Base-by-base conservation (phyloP, 1,140 invertebrate species). In the Drosophila cardini region DNA sequence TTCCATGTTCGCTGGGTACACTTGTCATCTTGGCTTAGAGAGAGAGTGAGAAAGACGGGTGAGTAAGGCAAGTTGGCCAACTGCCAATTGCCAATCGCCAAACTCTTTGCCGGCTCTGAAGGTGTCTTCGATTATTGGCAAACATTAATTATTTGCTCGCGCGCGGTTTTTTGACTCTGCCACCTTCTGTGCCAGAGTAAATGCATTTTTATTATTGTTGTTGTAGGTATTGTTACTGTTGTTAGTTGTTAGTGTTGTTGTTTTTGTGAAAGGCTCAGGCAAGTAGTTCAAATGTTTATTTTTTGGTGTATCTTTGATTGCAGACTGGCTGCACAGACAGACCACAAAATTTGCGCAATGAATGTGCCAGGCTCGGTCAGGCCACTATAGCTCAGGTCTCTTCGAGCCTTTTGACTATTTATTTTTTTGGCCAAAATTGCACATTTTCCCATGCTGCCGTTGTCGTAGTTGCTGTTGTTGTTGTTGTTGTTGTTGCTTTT, bases 211-310 rank as follows among this genome's bases (percentile, higher is more conserved):
- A 21, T 55, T 62, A 18, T 40, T 65, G 34, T 32, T 46, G 53
- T 18, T 53, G 63, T 58, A 55, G 42, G 42, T 55, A 21, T 46
- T 48, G 16, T 56, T 71, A 13, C 8, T 63, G 46, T 10, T 15
- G 45, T 16, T 69, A 32, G 46, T 10, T 15, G 45, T 16, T 69
- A 32, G 15, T 56, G 18, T 18, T 61, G 56, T 18, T 63, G 50
- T 46, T 65, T 86, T 86, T 86, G 83, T 86, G 83, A 87, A 87
- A 87, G 83, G 83, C 83, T 56, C 80, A 68, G 78, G 83, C 84
- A 89, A 87, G 83, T 87, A 87, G 84, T 87, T 86, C 83, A 87
- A 86, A 86, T 86, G 82, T 87, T 87, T 86, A 86, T 87, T 86
- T 86, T 76, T 69, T 60, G 74, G 82, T 87, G 82, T 86, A 87